A percentile compares a stretch with the other conserved stretches of the same genome.
Evolutionary conservation across 2,113 vertebrate genomes (phyloP).

Genomic region (Otis tarda): DNA sequence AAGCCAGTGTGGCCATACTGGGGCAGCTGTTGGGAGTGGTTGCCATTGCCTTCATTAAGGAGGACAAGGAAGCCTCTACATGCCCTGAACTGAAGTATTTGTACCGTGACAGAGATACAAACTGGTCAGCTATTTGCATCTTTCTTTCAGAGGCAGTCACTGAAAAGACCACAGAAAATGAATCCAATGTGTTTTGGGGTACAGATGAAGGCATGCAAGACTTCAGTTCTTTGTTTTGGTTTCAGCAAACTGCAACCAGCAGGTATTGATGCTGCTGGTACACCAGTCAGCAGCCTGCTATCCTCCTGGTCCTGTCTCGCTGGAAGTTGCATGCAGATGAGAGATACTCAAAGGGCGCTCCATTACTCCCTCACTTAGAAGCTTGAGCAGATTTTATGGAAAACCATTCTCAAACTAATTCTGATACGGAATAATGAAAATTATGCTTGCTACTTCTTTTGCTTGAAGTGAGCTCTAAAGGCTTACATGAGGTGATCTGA

Average conservation of each 20-base stretch:
- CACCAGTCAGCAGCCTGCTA: neutral
- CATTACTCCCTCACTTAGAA: neutral
- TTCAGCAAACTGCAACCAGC: neutral
- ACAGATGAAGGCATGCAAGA: neutral
- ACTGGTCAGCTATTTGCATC: neutral
- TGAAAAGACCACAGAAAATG: neutral
- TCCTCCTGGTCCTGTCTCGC: neutral
- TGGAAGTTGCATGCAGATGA: neutral
- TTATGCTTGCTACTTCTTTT: neutral
- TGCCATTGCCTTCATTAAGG: neutral
- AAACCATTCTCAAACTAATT: neutral
- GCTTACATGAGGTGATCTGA: neutral
- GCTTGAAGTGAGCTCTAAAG: neutral
- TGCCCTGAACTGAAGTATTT: neutral
- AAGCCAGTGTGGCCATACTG: rapidly evolving
- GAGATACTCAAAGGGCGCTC: neutral
- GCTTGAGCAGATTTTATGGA: neutral
- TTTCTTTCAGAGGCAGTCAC: neutral
- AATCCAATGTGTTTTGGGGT: neutral
- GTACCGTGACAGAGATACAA: rapidly evolving
- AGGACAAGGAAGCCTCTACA: neutral
- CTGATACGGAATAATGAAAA: neutral
- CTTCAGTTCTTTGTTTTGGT: neutral
- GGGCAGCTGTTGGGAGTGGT: neutral
- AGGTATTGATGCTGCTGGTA: neutral